A percentile compares a stretch with the other conserved stretches of the same genome.
These are phyloP conservation scores for Aspidiotus rigidus DNA, from an alignment of 2,888 invertebrate genomes.

Conservation along the genomic window DNA sequence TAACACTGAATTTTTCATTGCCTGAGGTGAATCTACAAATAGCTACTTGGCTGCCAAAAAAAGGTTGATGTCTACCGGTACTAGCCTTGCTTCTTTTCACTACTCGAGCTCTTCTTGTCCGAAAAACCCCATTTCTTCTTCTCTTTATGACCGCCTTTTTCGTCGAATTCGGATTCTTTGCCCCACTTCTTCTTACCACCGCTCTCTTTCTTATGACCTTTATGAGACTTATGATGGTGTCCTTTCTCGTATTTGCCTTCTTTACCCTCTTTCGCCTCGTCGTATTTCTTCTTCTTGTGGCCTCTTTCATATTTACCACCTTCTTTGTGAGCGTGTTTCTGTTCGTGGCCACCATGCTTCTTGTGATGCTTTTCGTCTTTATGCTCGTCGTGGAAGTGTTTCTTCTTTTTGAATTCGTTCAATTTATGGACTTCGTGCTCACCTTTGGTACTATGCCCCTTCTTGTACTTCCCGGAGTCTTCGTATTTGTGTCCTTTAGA, in stretches of 20 bases:
- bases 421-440: constrained; percentile 76
- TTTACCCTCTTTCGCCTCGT: constrained; percentile 68
- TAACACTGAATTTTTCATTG: no score
- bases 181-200: constrained; percentile 68
- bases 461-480: constrained; percentile 65
- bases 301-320: constrained; percentile 72
- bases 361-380: constrained; percentile 72
- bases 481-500: constrained; percentile 57
- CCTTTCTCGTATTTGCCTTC: constrained; percentile 73
- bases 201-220: constrained; percentile 67
- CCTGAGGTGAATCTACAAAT: no score
- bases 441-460: constrained; percentile 77
- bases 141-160: constrained; percentile 70
- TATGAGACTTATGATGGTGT: constrained; percentile 66
- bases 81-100: no score
- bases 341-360: constrained; percentile 66
- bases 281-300: constrained; percentile 66
- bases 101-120: constrained; percentile 41
- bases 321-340: constrained; percentile 70
- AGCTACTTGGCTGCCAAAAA: no score
- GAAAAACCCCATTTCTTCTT: constrained; percentile 68
- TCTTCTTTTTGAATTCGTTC: constrained; percentile 77
- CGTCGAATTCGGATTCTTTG: constrained; percentile 63
- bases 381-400: constrained; percentile 76
- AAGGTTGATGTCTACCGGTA: no score